Evolutionary conservation across 2,797 vertebrate genomes (phyloP).

Genomic region (Mus spretus): DNA sequence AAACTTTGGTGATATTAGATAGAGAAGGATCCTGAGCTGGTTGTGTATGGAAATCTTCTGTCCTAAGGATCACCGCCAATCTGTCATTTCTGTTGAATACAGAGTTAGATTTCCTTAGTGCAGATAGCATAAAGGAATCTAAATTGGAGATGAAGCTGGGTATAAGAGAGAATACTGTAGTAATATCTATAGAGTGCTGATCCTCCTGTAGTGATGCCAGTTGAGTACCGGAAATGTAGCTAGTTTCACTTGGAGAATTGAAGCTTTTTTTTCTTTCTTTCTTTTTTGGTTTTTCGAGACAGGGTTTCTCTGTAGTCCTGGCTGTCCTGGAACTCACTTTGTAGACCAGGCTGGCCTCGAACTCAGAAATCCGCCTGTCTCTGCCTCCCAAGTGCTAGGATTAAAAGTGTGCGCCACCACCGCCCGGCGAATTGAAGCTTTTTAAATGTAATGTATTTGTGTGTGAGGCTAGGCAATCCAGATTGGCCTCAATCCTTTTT

Average conservation of each 20-base stretch:
- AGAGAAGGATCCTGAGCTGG: slow-evolving; percentile 13
- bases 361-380: no score
- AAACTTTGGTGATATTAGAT: neutral
- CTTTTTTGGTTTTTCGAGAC: no score
- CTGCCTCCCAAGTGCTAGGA: no score
- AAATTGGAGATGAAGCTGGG: neutral
- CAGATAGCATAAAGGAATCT: slow-evolving; percentile 10
- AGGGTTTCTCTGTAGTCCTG: no score
- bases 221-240: slow-evolving; percentile 15
- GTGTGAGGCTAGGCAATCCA: neutral
- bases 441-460: neutral
- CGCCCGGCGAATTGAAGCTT: no score
- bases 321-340: no score
- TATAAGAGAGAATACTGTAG: neutral
- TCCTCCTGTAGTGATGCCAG: neutral
- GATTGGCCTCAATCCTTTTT: neutral
- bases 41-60: slow-evolving; percentile 14
- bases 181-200: neutral
- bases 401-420: no score
- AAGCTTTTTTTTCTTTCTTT: no score
- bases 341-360: no score
- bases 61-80: neutral
- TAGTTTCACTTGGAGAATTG: neutral
- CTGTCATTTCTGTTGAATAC: neutral
- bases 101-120: slow-evolving; percentile 50